Conservation (phyloP, 2,888 invertebrate species). For the Nephrotoma guestfalica region DNA sequence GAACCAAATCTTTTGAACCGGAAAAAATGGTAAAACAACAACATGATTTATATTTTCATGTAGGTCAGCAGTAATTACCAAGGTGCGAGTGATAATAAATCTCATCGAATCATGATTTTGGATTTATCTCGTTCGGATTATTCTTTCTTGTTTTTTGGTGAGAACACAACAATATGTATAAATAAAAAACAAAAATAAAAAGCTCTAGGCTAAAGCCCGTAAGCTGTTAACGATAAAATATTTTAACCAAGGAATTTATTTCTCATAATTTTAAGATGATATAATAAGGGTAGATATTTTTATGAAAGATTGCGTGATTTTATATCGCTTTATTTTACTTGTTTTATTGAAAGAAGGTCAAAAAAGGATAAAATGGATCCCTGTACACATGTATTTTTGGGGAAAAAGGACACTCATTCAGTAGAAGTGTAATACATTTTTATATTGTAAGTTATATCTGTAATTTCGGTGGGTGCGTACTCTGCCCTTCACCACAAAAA, state of each 20-base stretch:
- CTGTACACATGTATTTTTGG: not conserved
- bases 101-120: not conserved
- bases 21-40: not conserved
- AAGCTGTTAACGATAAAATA: not conserved
- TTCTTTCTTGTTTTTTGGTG: not conserved
- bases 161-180: not conserved
- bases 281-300: not conserved
- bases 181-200: not conserved
- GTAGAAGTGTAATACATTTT: not conserved
- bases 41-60: not conserved
- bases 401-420: not conserved
- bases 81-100: not conserved
- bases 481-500: not conserved
- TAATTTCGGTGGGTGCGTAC: too few species aligned
- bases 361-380: not conserved
- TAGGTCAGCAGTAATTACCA: not conserved
- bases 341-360: not conserved
- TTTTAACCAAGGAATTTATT: not conserved
- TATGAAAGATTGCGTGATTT: not conserved
- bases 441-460: too few species aligned
- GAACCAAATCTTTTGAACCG: not conserved
- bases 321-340: not conserved
- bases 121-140: not conserved
- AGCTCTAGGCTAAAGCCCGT: not conserved
- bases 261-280: not conserved